Evolutionary conservation across 2,888 invertebrate species (phyloP).

Genomic region (Epirrita christyi): DNA sequence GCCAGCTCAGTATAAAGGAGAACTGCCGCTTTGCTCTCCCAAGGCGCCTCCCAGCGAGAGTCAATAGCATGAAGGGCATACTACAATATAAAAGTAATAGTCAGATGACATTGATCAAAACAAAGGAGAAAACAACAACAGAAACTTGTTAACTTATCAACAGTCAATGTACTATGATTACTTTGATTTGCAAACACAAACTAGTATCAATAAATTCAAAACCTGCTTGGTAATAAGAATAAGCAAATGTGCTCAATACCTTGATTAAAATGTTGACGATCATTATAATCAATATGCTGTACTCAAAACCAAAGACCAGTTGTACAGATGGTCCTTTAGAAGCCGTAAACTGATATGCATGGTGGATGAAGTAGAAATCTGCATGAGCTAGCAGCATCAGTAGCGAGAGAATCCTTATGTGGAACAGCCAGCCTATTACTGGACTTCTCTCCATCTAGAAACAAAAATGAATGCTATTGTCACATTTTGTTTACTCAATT

Average conservation of each 20-base stretch:
- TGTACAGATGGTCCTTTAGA: conserved; percentile 98
- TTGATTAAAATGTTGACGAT: conserved; percentile 97
- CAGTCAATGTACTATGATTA: conserved; percentile 9
- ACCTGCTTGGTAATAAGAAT: background rate
- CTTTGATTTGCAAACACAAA: background rate
- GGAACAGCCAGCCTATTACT: conserved; percentile 97
- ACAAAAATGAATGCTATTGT: conserved; percentile 2
- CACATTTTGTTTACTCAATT: no score
- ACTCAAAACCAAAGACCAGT: conserved; percentile 99
- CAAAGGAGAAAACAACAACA: conserved; percentile 5
- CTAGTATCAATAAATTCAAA: background rate
- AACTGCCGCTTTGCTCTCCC: conserved; percentile 99
- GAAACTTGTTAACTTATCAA: background rate
- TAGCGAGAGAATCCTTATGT: conserved; percentile 94
- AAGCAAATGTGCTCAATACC: conserved; percentile 55
- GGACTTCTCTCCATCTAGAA: conserved; percentile 99
- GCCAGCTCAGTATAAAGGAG: conserved; percentile 97
- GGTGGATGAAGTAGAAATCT: conserved; percentile 95
- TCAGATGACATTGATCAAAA: background rate
- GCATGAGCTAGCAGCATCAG: conserved; percentile 91
- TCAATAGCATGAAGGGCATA: conserved; percentile 91
- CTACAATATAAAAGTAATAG: conserved; percentile 47
- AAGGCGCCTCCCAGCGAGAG: conserved; percentile 96
- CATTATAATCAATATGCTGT: conserved; percentile 97
- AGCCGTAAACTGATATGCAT: conserved; percentile 97